Base-by-base conservation (phyloP, 2,888 invertebrate species). In the Drosophila gaucha region DNA sequence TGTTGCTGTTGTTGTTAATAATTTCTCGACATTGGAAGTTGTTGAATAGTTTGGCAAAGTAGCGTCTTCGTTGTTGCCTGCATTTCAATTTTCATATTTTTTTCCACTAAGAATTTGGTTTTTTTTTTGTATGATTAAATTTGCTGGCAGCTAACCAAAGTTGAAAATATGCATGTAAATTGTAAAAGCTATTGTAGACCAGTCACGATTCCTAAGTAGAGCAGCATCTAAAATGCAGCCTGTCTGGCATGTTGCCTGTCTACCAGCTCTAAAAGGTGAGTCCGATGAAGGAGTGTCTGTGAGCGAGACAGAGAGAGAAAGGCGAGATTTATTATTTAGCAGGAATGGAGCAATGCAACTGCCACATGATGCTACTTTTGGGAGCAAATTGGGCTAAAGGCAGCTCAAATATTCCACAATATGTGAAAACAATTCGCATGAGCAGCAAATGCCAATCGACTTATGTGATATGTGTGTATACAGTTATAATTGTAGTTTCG, bases 131-230 rank as follows among this genome's bases (percentile, higher is more conserved):
- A 20, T 65, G 79, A 67, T 78, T 82, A 68, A 76, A 80, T 80
- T 80, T 59, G 54, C 41, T 63, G 59, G 62, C 62, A 64, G 62
- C 58, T 57, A 56, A 60, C 67, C 63, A 74, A 70, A 68, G 66
- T 79, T 75, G 73, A 63, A 80, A 75, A 70, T 78, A 80, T 84
- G 63, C 65, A 71, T 73, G 78, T 73, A 68, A 78, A 70, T 60
- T 67, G 78, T 54, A 74, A 83, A 71, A 66, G 80, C 60, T 33
- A 60, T 68, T 70, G 76, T 63, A 58, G 67, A 65, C 66, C 57
- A 82, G 80, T 80, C 85, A 80, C 71, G 71, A 69, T 67, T 74
- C 67, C 71, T 74, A 80, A 84, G 71, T 68, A 71, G 67, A 74
- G 28, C 65, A 57, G 60, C 74, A 82, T 78, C 59, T 71, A 66